Evolutionary conservation across 2,888 invertebrate species (phyloP).

Genomic region (Thymelicus sylvestris): DNA sequence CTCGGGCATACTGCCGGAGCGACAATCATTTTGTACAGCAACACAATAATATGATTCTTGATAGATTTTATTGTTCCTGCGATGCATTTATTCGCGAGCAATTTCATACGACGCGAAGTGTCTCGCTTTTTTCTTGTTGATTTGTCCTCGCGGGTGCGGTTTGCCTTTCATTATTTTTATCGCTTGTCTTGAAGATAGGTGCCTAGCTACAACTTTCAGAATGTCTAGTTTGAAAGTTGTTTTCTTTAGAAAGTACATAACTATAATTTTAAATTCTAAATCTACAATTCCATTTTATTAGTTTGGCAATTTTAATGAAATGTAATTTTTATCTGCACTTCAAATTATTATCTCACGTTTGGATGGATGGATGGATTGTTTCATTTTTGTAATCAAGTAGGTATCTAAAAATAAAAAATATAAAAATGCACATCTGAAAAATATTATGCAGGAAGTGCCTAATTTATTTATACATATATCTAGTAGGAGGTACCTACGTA

Average conservation of each 20-base stretch:
- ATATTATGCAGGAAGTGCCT: too few species aligned
- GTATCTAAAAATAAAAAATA: too few species aligned
- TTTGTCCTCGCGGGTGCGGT: slow-evolving; percentile 35
- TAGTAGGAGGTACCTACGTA: too few species aligned
- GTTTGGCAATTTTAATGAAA: too few species aligned
- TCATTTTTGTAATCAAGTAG: too few species aligned
- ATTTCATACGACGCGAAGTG: slow-evolving; percentile 53
- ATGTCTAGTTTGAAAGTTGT: neutral
- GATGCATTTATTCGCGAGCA: slow-evolving; percentile 77
- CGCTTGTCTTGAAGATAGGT: slow-evolving; percentile 7
- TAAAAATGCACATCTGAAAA: too few species aligned
- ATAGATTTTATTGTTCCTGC: slow-evolving; percentile 82
- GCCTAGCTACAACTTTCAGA: neutral
- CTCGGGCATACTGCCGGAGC: slow-evolving; percentile 65
- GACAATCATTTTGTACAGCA: slow-evolving; percentile 85
- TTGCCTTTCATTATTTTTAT: slow-evolving; percentile 32
- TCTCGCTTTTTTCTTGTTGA: slow-evolving; percentile 41
- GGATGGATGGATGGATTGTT: too few species aligned
- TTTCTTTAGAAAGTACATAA: neutral
- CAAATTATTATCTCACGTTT: too few species aligned
- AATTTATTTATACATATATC: too few species aligned
- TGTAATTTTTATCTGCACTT: too few species aligned
- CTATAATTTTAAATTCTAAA: neutral
- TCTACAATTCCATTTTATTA: too few species aligned
- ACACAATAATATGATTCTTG: slow-evolving; percentile 84